Base-by-base conservation (phyloP, 2,113 vertebrate genomes). In the Eonycteris spelaea region DNA sequence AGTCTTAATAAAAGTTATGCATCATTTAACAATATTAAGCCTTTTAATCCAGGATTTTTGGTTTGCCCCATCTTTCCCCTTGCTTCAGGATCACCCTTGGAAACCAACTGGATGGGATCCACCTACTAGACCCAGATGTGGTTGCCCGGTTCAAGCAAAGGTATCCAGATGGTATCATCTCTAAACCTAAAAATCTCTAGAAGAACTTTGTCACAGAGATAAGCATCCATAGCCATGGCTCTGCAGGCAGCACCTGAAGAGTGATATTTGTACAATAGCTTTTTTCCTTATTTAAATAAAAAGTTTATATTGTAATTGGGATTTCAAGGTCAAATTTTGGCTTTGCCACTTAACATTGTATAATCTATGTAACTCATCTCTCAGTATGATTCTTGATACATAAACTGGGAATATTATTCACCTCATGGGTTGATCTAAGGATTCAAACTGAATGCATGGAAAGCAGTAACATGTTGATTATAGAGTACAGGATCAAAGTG, bases 51-150 rank as follows among this genome's bases (percentile, higher is more conserved):
- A 91, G 18, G 33, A 94, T 78, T 94, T 95, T 53, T 95, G 84
- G 30, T 84, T 97, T 95, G n/a, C 28, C 45, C 15, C 33, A n/a
- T 67, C 86, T 65, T 74, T 30, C 63, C 59, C 26, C 24, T 96
- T 90, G 40, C 82, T 97, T 96, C 80, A 99, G 99, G 99, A 98
- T 99, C 83, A 99, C 99, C 5, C 98, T 99, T 16, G 99, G 99
- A 92, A 99, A 99, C 97, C 99, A 99, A 98, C 97, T 99, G 48
- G 99, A 99, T 57, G 99, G 99, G 11, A 99, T 99, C 95, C 99
- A 99, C 87, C 98, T 99, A 48, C 93, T 99, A 97, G 99, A 99
- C 92, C 99, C 99, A 1, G 99, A 99, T 24, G 99, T 99, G 1
- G 99, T 99, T 83, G 99, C 99, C 51, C 99, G 99, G 45, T 99